Conservation (phyloP, 2,797 vertebrate genomes). For the Todus mexicanus region DNA sequence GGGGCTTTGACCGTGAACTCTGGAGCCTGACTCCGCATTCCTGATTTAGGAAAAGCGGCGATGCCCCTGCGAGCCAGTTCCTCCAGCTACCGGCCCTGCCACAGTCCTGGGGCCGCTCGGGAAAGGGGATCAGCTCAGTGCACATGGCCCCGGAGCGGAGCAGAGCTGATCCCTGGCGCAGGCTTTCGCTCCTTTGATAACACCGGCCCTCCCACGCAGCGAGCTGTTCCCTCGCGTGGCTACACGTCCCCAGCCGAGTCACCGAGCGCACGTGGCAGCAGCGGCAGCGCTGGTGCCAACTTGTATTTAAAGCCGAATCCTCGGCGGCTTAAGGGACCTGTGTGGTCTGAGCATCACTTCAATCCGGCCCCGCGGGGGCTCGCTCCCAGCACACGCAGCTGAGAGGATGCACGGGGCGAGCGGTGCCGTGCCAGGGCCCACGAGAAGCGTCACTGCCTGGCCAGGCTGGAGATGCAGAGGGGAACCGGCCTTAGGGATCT, state of each 20-base stretch:
- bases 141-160: accelerated
- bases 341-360: constrained; percentile 12
- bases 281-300: neutral
- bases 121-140: accelerated
- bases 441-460: accelerated
- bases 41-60: neutral
- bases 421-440: neutral
- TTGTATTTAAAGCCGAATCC: neutral
- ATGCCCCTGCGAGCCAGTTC: neutral
- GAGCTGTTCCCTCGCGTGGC: constrained; percentile 27
- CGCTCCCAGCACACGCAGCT: neutral
- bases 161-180: neutral
- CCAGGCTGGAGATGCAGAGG: neutral
- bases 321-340: neutral
- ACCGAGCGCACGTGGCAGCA: neutral
- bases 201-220: neutral
- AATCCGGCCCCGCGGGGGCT: neutral
- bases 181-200: neutral
- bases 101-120: accelerated
- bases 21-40: neutral
- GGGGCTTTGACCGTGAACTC: constrained; percentile 4
- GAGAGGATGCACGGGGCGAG: neutral
- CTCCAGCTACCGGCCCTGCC: neutral
- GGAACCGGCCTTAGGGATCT: accelerated
- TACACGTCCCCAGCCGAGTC: constrained; percentile 2